Conservation (phyloP, 1,140 invertebrate species). For the Cyrtorhinus lividipennis region DNA sequence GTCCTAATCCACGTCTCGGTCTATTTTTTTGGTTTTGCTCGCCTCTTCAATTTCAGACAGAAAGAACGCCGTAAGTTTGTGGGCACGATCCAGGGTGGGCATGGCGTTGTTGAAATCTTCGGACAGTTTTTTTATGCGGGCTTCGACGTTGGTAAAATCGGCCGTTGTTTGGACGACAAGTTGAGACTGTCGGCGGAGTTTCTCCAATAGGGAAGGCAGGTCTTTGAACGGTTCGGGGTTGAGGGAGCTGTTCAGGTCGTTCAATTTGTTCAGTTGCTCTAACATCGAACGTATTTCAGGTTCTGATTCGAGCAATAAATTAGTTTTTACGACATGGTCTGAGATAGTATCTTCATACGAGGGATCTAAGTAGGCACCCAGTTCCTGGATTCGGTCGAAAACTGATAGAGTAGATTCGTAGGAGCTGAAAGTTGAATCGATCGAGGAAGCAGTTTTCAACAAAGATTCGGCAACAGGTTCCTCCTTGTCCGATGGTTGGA, state of each 20-base stretch:
- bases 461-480: constrained; percentile 12
- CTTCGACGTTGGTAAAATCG: constrained; percentile 5
- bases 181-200: constrained; percentile 12
- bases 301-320: constrained; percentile 16
- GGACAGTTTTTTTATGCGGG: background rate
- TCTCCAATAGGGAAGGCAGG: constrained; percentile 12
- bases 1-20: background rate
- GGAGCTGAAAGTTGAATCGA: background rate
- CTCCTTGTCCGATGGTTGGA: constrained; percentile 9
- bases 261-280: constrained; percentile 4
- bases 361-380: constrained; percentile 14
- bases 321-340: constrained; percentile 2
- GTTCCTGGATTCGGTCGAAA: constrained; percentile 14
- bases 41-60: background rate
- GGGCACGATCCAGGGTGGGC: background rate
- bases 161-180: background rate
- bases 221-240: constrained; percentile 14
- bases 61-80: background rate
- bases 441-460: background rate
- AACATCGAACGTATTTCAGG: constrained; percentile 10
- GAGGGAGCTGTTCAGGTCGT: constrained; percentile 1
- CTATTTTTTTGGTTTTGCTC: background rate
- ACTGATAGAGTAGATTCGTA: constrained; percentile 9
- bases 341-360: constrained; percentile 13
- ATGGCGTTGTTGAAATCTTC: constrained; percentile 7